Percentiles rank a stretch among this genome's conserved stretches.
Evolutionary conservation across 2,113 vertebrate species (phyloP).

Genomic region (Monopterus albus): DNA sequence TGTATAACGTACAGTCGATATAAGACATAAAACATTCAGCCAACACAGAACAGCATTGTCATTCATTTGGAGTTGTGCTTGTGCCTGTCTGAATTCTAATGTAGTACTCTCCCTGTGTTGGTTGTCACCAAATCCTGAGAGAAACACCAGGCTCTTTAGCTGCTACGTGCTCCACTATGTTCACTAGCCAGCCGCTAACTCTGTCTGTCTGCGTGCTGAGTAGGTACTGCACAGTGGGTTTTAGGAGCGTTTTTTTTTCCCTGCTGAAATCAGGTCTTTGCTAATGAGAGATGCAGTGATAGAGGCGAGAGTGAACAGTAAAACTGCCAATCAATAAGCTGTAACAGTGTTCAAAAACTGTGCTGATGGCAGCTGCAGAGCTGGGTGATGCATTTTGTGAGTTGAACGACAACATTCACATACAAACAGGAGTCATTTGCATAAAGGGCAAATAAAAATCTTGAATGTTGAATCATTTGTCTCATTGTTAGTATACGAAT

Average conservation of each 20-base stretch:
- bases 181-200: neutral
- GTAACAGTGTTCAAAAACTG: constrained; percentile 1
- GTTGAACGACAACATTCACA: neutral
- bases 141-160: constrained; percentile 3
- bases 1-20: too few species aligned
- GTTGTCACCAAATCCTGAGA: neutral
- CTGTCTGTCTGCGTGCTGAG: constrained; percentile 6
- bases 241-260: neutral
- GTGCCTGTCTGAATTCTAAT: neutral
- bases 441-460: too few species aligned
- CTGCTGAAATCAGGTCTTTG: neutral
- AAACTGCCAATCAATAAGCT: constrained; percentile 11
- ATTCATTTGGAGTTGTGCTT: neutral
- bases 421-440: too few species aligned
- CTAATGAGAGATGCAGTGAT: neutral
- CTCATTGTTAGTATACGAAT: neutral
- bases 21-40: neutral
- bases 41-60: neutral
- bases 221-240: neutral
- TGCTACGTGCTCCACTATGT: neutral
- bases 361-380: neutral
- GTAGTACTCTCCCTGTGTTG: neutral
- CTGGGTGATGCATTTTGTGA: neutral
- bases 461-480: too few species aligned
- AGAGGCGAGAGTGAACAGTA: neutral